phyloP scores from a whole-genome alignment of 2,888 invertebrate genomes.

The Tuberolachnus salignus region DNA sequence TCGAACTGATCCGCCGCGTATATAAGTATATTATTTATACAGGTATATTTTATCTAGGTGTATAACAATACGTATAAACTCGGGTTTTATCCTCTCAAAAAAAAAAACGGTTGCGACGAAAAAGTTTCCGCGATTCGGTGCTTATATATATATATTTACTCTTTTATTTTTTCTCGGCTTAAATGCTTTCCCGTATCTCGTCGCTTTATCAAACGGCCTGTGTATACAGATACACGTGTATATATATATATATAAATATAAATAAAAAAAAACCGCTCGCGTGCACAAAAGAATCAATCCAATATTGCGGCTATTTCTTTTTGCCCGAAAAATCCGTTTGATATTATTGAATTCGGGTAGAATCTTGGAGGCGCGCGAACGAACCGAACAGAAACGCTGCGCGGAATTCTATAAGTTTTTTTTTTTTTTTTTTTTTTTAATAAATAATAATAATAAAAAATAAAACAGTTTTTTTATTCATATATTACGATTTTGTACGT shows the following conservation, averaged over 20 bases:
- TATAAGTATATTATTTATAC: no score
- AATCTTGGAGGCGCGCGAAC: neutral
- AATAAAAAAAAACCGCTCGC: neutral
- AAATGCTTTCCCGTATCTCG: slow-evolving; percentile 11
- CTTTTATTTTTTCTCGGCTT: neutral
- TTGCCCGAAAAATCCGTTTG: neutral
- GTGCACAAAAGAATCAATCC: neutral
- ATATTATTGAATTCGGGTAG: neutral
- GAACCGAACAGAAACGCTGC: no score
- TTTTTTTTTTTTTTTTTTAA: no score
- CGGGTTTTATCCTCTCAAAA: slow-evolving; percentile 23
- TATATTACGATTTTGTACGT: no score
- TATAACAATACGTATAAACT: neutral
- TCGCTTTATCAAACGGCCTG: slow-evolving; percentile 12
- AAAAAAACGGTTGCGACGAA: neutral
- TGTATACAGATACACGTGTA: no score
- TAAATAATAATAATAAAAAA: neutral
- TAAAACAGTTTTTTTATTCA: neutral
- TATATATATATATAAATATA: no score
- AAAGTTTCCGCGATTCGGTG: neutral
- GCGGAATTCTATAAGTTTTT: neutral
- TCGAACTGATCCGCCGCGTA: no score
- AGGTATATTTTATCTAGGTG: no score
- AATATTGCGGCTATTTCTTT: neutral
- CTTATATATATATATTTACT: slow-evolving; percentile 3